Evolutionary conservation across 2,888 invertebrate genomes (phyloP), one percentile per base, ranked within the genome.

Genomic region (Pseudoips prasinana): DNA sequence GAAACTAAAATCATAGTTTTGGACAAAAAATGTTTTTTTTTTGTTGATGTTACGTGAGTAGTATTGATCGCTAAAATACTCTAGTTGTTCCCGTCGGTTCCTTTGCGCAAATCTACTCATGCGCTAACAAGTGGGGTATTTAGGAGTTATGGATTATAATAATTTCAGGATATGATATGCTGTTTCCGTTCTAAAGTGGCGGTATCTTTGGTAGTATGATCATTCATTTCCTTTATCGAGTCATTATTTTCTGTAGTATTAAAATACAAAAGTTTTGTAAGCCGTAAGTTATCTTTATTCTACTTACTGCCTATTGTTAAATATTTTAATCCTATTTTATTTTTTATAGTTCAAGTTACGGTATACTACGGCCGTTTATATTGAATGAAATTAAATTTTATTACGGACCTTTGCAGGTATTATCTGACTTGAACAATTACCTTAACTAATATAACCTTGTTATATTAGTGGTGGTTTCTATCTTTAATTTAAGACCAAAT

Each of bases 181-280:
- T 73, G 76, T 75, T 80, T 86, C 86, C 86, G 86, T 76, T 83
- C 62, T 48, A 52, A 67, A 62, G 62, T 66, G 67, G 59, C 73
- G 73, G 77, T 59, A 46, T 53, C 64, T 73, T 78, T 70, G 47
- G 29, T 5, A 44, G 40, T 34, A 46, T 71, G 66, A 73, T 68
- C 53, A 58, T 55, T 46, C 66, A 70, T 63, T 83, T 85, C 81
- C 84, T 77, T 45, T 63, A 6, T 32, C 22, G 10, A 27, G 27
- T 24, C 35, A 51, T 52, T 33, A 25, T 29, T 20, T 28, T 27
- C 22, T 29, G 20, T 34, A 25, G 28, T 37, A 22, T 24, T 8
- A 33, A 34, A 3, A 14, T 19, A 23, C 7, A 32, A 25, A 18
- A 31, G 5, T 32, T 24, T 32, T 25, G 25, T 25, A 31, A 30